A percentile compares a stretch with the other conserved stretches of the same genome.
Conservation (phyloP, 2,888 invertebrate genomes). For the Bugula neritina region DNA sequence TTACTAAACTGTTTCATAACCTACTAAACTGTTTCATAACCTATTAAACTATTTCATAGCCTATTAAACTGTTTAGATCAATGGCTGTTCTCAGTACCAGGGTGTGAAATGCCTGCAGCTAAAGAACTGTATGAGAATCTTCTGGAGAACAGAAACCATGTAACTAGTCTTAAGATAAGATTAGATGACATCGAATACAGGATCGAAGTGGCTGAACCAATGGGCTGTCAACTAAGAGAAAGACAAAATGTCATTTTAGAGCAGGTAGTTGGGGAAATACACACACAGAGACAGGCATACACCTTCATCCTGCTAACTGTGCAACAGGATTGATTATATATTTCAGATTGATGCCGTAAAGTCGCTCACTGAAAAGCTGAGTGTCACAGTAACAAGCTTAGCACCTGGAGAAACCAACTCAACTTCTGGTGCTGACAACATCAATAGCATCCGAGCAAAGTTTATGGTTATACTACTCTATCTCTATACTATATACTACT, state of each 20-base stretch:
- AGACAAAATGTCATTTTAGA: background rate
- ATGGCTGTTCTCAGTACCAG: background rate
- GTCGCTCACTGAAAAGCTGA: background rate
- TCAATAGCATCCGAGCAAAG: too few relatives aligned
- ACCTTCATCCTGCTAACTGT: too few relatives aligned
- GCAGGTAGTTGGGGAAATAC: slow-evolving; percentile 1
- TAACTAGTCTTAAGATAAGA: background rate
- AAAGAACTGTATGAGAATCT: background rate
- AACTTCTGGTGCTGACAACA: too few relatives aligned
- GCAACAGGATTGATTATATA: too few relatives aligned
- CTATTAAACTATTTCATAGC: too few relatives aligned
- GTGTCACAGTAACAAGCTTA: background rate
- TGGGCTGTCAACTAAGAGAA: background rate
- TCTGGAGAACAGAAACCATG: background rate
- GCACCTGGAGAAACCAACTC: background rate
- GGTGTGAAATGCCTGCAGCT: background rate
- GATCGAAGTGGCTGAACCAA: background rate
- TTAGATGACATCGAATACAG: background rate
- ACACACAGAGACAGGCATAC: too few relatives aligned
- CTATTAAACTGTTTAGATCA: too few relatives aligned
- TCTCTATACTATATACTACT: too few relatives aligned
- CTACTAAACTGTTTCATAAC: too few relatives aligned
- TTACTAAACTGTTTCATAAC: too few relatives aligned
- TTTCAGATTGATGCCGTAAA: background rate
- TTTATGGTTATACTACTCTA: too few relatives aligned